phyloP scores from a whole-genome alignment of 2,888 invertebrate species.

The Ectropis crepuscularia region DNA sequence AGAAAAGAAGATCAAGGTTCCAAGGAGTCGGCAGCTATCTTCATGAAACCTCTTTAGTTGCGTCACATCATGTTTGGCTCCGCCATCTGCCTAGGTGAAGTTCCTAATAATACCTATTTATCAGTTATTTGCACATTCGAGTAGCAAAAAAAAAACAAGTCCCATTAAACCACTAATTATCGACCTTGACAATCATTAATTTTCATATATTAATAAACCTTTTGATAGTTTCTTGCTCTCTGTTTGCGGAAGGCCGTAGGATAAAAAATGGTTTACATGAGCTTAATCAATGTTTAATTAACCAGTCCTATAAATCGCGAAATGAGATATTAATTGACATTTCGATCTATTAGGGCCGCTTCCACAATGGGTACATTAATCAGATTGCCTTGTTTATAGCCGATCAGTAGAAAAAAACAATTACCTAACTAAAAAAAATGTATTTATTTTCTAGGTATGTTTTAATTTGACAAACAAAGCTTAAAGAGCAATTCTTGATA shows the following conservation, averaged over 20 bases:
- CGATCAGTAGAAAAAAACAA: neutral
- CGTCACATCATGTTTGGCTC: too few relatives aligned
- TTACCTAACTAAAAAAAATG: neutral
- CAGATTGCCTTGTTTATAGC: neutral
- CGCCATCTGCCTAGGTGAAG: too few relatives aligned
- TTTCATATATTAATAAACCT: slow-evolving; percentile 13
- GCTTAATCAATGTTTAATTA: slow-evolving; percentile 21
- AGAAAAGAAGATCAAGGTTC: too few relatives aligned
- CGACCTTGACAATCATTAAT: slow-evolving; percentile 12
- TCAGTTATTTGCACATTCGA: too few relatives aligned
- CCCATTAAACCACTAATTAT: slow-evolving; percentile 4
- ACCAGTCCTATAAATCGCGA: slow-evolving; percentile 13
- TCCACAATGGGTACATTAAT: slow-evolving; percentile 12
- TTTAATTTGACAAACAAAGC: too few relatives aligned
- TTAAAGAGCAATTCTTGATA: too few relatives aligned
- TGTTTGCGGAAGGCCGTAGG: slow-evolving; percentile 8
- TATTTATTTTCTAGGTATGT: neutral
- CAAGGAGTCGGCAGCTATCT: too few relatives aligned
- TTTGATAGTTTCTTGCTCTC: slow-evolving; percentile 2
- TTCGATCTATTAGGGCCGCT: slow-evolving; percentile 18
- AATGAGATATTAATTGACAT: slow-evolving; percentile 22
- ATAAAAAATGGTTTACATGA: slow-evolving; percentile 10
- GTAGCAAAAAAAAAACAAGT: neutral
- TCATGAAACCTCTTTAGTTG: too few relatives aligned
- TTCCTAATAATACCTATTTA: too few relatives aligned